These are phyloP conservation scores for Proisotoma minuta DNA, from an alignment of 2,888 invertebrate genomes.

Conservation along the genomic window DNA sequence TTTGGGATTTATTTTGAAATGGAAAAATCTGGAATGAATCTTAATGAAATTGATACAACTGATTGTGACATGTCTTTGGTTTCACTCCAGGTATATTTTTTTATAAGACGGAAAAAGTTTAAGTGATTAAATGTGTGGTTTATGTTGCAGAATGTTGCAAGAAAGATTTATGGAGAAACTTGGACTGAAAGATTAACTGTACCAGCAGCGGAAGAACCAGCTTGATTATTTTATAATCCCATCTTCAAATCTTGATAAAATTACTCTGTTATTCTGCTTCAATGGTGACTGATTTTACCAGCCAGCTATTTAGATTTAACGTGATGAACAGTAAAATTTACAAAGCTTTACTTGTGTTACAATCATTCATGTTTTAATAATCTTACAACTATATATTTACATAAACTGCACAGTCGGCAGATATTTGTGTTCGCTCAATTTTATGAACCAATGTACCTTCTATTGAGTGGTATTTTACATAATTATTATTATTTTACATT, in stretches of 20 bases:
- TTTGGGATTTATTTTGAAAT: slow-evolving; percentile 92
- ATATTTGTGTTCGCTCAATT: slow-evolving; percentile 12
- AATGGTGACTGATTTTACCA: not conserved
- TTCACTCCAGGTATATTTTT: slow-evolving; percentile 64
- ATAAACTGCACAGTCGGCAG: not conserved
- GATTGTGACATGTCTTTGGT: slow-evolving; percentile 92
- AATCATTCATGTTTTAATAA: not conserved
- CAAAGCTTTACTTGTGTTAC: not conserved
- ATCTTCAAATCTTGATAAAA: no score
- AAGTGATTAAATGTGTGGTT: slow-evolving; percentile 2
- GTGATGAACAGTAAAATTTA: not conserved
- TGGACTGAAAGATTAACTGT: slow-evolving; percentile 42
- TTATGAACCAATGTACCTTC: slow-evolving; percentile 7
- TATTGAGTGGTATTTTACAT: not conserved
- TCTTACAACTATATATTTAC: not conserved
- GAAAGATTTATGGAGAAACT: slow-evolving; percentile 44
- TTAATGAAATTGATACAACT: slow-evolving; percentile 92
- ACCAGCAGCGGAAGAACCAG: slow-evolving; percentile 34
- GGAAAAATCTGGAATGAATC: slow-evolving; percentile 79
- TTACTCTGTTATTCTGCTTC: not conserved
- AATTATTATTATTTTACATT: slow-evolving; percentile 1
- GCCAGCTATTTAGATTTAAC: not conserved
- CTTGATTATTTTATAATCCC: slow-evolving; percentile 8
- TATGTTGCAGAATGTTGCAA: slow-evolving; percentile 43
- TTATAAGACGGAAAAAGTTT: not conserved